These are phyloP conservation scores for Eira barbara DNA, from an alignment of 2,113 vertebrate genomes.

Conservation along the genomic window DNA sequence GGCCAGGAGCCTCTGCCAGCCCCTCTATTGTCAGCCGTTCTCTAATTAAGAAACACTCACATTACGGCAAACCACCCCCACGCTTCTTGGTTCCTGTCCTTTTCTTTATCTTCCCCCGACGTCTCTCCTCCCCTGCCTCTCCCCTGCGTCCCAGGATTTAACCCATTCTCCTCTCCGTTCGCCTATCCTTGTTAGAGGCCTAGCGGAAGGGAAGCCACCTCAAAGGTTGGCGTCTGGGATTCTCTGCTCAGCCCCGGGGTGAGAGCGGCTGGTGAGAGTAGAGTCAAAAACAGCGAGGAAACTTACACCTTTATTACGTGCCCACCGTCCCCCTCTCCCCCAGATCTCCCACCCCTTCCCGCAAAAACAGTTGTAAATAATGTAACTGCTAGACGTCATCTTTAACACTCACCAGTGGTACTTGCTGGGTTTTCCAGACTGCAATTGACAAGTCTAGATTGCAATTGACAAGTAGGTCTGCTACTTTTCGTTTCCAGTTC, in stretches of 20 bases:
- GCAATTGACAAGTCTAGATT: background rate
- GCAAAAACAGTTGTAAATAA: background rate
- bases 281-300: background rate
- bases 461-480: background rate
- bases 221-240: background rate
- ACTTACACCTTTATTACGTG: background rate
- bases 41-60: slow-evolving; percentile 89
- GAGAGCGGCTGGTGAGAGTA: background rate
- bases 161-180: slow-evolving; percentile 65
- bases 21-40: slow-evolving; percentile 79
- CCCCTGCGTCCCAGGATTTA: slow-evolving; percentile 64
- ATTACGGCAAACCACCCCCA: slow-evolving; percentile 63
- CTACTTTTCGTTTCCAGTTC: background rate
- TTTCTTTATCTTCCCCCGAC: slow-evolving; percentile 56
- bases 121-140: slow-evolving; percentile 40
- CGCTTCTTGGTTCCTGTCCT: slow-evolving; percentile 67
- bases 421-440: background rate
- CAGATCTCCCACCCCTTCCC: background rate
- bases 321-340: accelerated
- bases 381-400: background rate
- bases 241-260: background rate
- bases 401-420: background rate
- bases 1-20: slow-evolving; percentile 85
- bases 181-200: slow-evolving; percentile 17
- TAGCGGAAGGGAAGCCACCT: background rate